Evolutionary conservation across 2,797 vertebrate species (phyloP).

Genomic region (Phylloscopus collybita): DNA sequence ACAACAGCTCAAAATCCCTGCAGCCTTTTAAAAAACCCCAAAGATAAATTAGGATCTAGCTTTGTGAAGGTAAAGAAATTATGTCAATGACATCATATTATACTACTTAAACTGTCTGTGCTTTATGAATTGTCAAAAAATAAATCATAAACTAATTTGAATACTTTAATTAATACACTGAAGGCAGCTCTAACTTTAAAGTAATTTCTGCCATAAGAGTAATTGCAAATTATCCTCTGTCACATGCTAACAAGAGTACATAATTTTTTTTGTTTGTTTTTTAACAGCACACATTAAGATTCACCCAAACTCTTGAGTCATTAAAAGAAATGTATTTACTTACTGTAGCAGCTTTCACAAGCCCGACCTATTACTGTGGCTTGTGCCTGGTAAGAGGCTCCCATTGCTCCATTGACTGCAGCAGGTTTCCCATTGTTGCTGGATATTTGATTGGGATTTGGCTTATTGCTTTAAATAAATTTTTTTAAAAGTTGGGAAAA

Average conservation of each 20-base stretch:
- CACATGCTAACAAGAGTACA: neutral
- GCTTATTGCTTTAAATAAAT: constrained; percentile 89
- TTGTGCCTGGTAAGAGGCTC: constrained; percentile 84
- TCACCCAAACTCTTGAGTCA: neutral
- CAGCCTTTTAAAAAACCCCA: neutral
- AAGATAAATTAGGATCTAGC: neutral
- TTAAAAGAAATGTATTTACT: constrained; percentile 68
- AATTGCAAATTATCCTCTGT: neutral
- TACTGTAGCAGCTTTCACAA: constrained; percentile 97
- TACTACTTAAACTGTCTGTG: neutral
- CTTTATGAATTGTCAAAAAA: neutral
- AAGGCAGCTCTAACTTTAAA: neutral
- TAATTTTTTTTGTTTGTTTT: neutral
- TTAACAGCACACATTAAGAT: neutral
- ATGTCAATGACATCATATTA: neutral
- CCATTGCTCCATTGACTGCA: constrained; percentile 89
- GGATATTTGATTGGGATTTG: constrained; percentile 97
- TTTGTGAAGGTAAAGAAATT: neutral
- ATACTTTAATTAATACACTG: neutral
- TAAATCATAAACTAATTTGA: neutral
- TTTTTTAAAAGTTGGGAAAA: neutral
- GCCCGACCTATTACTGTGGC: constrained; percentile 86
- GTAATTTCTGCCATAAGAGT: neutral
- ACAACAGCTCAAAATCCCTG: rapidly evolving
- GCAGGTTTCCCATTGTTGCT: constrained; percentile 91